Base-by-base conservation (phyloP, 2,797 vertebrate genomes). In the Artibeus jamaicensis region DNA sequence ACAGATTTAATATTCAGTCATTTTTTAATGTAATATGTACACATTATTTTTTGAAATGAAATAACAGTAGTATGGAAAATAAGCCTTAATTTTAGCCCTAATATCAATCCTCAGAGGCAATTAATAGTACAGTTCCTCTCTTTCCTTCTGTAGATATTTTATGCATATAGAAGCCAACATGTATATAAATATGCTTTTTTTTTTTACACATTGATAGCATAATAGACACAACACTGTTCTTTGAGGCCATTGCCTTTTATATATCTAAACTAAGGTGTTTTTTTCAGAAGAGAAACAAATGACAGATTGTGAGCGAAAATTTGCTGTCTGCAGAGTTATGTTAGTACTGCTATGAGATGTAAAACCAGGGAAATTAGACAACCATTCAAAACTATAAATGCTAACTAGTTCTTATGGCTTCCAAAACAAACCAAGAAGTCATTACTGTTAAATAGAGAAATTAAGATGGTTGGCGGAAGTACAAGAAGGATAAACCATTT, bases 281-380 rank as follows among this genome's bases (percentile, higher is more conserved):
- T 79, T 26, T 22, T 9, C 26, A 59, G 34, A 83, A 93, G 71
- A 78, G 6, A 83, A 93, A 68, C 21, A 95, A 37, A 71, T 89
- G 39, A 87, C 53, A 65, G 29, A 82, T 81, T 71, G 37, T 92
- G 55, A 95, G 86, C 91, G 89, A 86, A 85, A 82, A 39, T 48
- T 86, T 71, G 55, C 53, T 84, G 29, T 71, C 37, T 21, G 19
- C 44, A 91, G 57, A 92, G 50, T 70, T 91, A 50, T 32, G 6
- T 88, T 92, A 84, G 39, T 87, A n/a, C 88, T 91, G 96, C 79
- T 86, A 79, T 79, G 55, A 91, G 46, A 67, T 44, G 82, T 44
- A 85, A 96, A 39, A 6, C 12, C n/a, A 65, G 78, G 93, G 84
- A 94, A 76, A 93, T 34, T 46, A 67, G 68, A 78, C 79, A 88